Base-by-base conservation (phyloP, 2,113 vertebrate genomes). In the Cercopithecus mona region DNA sequence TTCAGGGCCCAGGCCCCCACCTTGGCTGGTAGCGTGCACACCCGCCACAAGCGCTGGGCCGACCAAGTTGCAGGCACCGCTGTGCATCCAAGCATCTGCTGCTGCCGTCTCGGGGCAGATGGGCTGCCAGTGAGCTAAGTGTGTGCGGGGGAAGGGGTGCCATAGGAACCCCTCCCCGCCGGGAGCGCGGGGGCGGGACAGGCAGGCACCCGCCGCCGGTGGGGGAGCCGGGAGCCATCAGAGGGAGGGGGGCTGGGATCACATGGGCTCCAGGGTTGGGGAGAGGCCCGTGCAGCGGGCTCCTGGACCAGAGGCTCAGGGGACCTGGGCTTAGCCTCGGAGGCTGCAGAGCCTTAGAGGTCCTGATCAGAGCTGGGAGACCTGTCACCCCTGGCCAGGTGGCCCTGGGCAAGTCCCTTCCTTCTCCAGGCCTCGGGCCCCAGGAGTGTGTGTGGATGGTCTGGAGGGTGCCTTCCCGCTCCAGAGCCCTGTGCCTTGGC, bases 121-220 rank as follows among this genome's bases (percentile, higher is more conserved):
- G 98, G 97, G 97, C 96, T 89, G 97, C 88, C 96, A 95, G 97
- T 97, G 98, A 98, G 97, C 98, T 98, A 93, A 98, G 98, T 90
- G 97, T 98, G 92, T 97, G 98, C 95, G 97, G 96, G 97, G 97
- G 98, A 93, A 96, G 90, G 96, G 97, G 98, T 96, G 96, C 98
- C 98, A 98, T 97, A 97, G 97, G 97, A 98, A 97, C 98, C 97
- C 97, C 96, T 95, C 94, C 96, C 97, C 40, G 83, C 87, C 13
- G 13, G 73, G 94, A 96, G 79, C 13, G 25, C n/a, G 97, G 97
- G 95, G 97, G 98, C 14, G 93, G 94, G 92, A 79, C 89, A 89
- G 94, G 93, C 96, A 95, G 97, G 94, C 93, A 38, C 66, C 55
- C 1, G 78, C 61, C 1, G 78, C 64, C 2, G 2, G 68, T 32